These are phyloP conservation scores for Pica pica DNA, from an alignment of 2,113 vertebrate genomes.

Conservation along the genomic window DNA sequence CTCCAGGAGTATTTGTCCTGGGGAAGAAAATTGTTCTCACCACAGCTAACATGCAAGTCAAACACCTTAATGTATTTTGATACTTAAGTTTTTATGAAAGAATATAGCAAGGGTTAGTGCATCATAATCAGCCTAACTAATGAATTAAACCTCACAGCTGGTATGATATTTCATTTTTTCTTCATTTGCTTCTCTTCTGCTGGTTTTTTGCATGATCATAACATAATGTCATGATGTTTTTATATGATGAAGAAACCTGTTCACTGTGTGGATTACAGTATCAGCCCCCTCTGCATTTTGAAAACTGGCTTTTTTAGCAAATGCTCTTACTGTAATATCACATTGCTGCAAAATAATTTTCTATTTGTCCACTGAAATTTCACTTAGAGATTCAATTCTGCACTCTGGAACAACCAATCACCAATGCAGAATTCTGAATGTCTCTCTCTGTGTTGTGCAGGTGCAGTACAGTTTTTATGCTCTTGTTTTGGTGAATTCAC, in stretches of 20 bases:
- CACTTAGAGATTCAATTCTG: background rate
- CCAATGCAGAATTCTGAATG: background rate
- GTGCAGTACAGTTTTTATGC: background rate
- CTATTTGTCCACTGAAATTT: background rate
- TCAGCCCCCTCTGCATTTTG: background rate
- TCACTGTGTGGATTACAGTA: background rate
- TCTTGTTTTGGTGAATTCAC: background rate
- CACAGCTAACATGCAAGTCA: background rate
- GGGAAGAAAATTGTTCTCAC: background rate
- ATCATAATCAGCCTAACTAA: slow-evolving; percentile 12
- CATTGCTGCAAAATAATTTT: background rate
- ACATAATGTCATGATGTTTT: background rate
- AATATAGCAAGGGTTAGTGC: background rate
- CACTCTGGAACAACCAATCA: background rate
- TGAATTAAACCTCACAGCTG: background rate
- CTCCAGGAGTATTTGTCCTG: background rate
- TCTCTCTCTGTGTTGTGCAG: background rate
- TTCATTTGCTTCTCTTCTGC: background rate
- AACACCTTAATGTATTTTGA: background rate
- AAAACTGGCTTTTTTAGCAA: background rate
- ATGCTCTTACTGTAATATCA: background rate
- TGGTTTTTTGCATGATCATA: background rate
- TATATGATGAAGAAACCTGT: background rate
- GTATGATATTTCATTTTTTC: background rate
- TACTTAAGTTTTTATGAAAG: background rate